Evolutionary conservation across 1,140 invertebrate genomes (phyloP), one percentile per base, ranked within the genome.

Genomic region (Drosophila subpulchrella): DNA sequence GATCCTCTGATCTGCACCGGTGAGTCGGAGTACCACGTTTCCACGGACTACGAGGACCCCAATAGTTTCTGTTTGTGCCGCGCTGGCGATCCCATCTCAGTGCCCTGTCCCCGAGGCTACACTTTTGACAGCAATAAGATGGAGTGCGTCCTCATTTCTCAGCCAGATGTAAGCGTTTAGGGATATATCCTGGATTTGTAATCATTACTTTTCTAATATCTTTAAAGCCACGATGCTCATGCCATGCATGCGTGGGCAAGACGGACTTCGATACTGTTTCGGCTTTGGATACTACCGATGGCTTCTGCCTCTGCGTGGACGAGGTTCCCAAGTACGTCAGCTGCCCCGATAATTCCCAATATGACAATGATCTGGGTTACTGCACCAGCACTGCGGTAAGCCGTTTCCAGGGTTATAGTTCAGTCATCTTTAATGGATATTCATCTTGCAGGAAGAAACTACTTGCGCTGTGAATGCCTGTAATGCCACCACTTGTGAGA

Each of bases 51-150:
- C n/a, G 60, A 57, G 0, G 78, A 86, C 51, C 7, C 60, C 4
- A 56, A 86, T 36, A 68, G 56, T 13, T 86, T 86, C 53, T 91
- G 90, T 30, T 5, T 84, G 11, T 91, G 90, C 34, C 72, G 80
- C 13, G 78, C 61, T 12, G 62, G 56, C 4, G 34, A 78, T 11
- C 73, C 78, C 6, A 17, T 60, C 2, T 11, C 81, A 11, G 78
- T 84, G 5, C 55, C 74, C 17, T 91, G 90, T 6, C 73, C 82
- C 24, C 63, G 76, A 48, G 83, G 83, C 36, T 86, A 83, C 20
- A 77, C 83, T 3, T 86, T 86, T 24, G 39, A 67, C 41, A 20
- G 4, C 6, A 1, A 11, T 1, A 0, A 12, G 0, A 36, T 68
- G 1, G 1, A 50, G 0, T 86, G 83, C 32, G 46, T 67, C 0